Evolutionary conservation across 2,113 vertebrate species (phyloP), one percentile per base, ranked within the genome.

Genomic region (Microtus oregoni): DNA sequence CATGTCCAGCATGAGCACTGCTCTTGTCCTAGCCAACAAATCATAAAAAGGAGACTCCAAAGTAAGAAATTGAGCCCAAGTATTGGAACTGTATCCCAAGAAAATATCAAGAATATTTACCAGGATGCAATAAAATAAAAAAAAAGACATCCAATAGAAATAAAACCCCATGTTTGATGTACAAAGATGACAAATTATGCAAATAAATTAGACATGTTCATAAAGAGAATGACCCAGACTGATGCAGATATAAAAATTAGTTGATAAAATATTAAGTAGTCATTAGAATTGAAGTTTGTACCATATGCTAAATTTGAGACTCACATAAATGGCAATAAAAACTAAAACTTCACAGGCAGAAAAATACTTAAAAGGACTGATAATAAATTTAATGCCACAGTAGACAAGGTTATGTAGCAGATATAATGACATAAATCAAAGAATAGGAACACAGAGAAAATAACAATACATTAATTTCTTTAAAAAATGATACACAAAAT

Each of bases 321-420:
- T 91, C 47, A 86, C 26, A 24, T 28, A 52, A 89, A 91, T 94
- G 30, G 22, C 89, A 24, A 70, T 47, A 35, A 95, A 95, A 89
- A 92, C 17, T 79, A 61, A 78, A 92, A 38, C 92, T 55, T 28
- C 1, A 47, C 35, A 94, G 5, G 76, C 86, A 14, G 88, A 95
- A 88, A 58, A 72, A 82, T 41, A 82, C 67, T 89, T 72, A 85
- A 91, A 79, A 30, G 1, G n/a, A 75, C n/a, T 85, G 47, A 93
- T 5, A 79, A 77, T 72, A 90, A 92, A 72, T 91, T 78, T 94
- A 35, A 76, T 30, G 81, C 19, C 73, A 28, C 19, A 96, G 15
- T 72, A 67, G 32, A 50, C 14, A 83, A 92, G 10, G 81, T 94
- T 67, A 76, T 67, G 12, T 67, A 72, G n/a, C 70, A 72, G 20